Percentiles rank a stretch among this genome's conserved stretches.
phyloP scores from a whole-genome alignment of 2,888 invertebrate genomes.

The Pseudococcus longispinus region DNA sequence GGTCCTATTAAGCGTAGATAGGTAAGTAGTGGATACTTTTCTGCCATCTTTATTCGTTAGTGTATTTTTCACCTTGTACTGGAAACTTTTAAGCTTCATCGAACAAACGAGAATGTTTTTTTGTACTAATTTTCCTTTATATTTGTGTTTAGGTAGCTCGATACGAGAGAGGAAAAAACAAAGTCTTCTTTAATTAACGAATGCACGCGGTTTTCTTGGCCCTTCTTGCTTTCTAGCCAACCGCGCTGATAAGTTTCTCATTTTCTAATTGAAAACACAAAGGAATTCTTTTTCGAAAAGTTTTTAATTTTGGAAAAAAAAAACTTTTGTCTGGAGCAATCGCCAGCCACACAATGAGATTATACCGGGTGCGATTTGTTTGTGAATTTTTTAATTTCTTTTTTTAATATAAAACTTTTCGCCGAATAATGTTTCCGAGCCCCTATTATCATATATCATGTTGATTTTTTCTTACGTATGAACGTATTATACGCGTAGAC shows the following conservation, averaged over 20 bases:
- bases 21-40: background rate
- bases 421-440: background rate
- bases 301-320: conserved; percentile 12
- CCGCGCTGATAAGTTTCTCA: conserved; percentile 10
- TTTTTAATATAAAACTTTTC: conserved; percentile 7
- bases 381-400: background rate
- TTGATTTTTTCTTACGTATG: background rate
- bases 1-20: conserved; percentile 4
- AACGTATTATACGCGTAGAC: background rate
- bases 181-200: conserved; percentile 7
- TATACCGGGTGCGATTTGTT: background rate
- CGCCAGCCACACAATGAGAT: background rate
- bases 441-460: background rate
- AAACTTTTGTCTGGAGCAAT: background rate
- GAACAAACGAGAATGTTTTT: background rate
- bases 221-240: background rate
- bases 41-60: background rate
- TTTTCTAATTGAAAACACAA: conserved; percentile 31
- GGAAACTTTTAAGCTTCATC: conserved; percentile 26
- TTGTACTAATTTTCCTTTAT: conserved; percentile 12
- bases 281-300: conserved; percentile 18
- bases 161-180: background rate
- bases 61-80: background rate
- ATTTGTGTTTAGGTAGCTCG: background rate
- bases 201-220: conserved; percentile 20